phyloP scores from a whole-genome alignment of 1,140 invertebrate genomes.

The Zaprionus camerounensis region DNA sequence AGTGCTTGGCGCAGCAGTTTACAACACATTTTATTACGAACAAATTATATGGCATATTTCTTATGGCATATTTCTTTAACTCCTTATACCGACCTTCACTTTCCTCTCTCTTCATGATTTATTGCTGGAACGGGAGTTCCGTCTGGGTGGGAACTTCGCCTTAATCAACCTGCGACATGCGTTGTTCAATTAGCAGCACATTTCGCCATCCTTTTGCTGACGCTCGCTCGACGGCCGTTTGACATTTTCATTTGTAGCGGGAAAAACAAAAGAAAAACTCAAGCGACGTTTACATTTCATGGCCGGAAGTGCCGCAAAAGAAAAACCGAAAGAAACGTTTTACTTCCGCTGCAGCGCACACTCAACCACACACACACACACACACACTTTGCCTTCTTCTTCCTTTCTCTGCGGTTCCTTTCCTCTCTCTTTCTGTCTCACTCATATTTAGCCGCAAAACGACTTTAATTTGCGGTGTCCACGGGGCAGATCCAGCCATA shows the following conservation, averaged over 20 bases:
- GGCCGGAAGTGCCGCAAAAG: slow-evolving; percentile 68
- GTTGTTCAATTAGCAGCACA: slow-evolving; percentile 67
- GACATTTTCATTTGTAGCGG: slow-evolving; percentile 64
- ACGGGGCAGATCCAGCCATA: slow-evolving; percentile 19
- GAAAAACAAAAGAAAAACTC: slow-evolving; percentile 35
- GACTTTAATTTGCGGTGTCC: slow-evolving; percentile 77
- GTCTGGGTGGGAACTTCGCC: not conserved
- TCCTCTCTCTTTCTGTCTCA: slow-evolving; percentile 11
- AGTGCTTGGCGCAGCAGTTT: slow-evolving; percentile 72
- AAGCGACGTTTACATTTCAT: slow-evolving; percentile 76
- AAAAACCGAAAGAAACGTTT: slow-evolving; percentile 71
- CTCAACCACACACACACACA: slow-evolving; percentile 11
- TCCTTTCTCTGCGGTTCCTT: not conserved
- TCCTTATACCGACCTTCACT: not conserved
- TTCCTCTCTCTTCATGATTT: slow-evolving; percentile 46
- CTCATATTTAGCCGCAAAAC: slow-evolving; percentile 71
- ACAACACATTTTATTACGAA: slow-evolving; percentile 73
- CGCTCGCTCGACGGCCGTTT: slow-evolving; percentile 43
- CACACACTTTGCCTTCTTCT: not conserved
- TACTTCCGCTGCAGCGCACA: slow-evolving; percentile 60
- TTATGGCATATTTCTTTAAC: slow-evolving; percentile 6
- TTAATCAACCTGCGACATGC: slow-evolving; percentile 52
- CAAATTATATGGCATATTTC: slow-evolving; percentile 81
- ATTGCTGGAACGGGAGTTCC: slow-evolving; percentile 24
- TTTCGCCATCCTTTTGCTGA: slow-evolving; percentile 30